Percentiles rank a stretch among this genome's conserved stretches.
Conservation (phyloP, 2,797 vertebrate species). For the Leptodactylus fallax region DNA sequence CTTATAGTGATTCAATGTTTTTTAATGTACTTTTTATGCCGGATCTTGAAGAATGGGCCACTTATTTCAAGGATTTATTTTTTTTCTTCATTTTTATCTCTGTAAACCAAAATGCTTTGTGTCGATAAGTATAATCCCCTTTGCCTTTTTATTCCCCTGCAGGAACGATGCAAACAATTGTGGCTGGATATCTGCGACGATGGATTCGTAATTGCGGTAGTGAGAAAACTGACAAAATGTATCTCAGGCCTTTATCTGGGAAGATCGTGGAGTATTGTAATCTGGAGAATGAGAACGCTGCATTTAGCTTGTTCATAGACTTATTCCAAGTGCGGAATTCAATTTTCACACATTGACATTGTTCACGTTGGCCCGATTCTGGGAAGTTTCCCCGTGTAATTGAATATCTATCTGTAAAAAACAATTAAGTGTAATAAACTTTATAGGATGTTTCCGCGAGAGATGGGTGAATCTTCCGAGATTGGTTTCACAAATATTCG, state of each 20-base stretch:
- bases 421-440: not conserved
- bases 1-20: constrained; percentile 55
- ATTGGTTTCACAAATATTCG: too few relatives aligned
- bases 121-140: constrained; percentile 56
- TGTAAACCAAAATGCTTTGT: constrained; percentile 56
- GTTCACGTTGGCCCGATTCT: not conserved
- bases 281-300: constrained; percentile 20
- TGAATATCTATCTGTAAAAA: not conserved
- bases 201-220: constrained; percentile 39
- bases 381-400: not conserved
- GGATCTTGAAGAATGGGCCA: constrained; percentile 48
- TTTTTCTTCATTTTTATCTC: constrained; percentile 55
- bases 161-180: constrained; percentile 50
- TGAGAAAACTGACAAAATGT: constrained; percentile 44
- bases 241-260: constrained; percentile 41
- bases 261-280: constrained; percentile 33
- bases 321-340: constrained; percentile 19
- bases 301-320: constrained; percentile 36
- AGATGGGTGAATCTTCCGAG: too few relatives aligned
- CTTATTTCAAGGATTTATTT: constrained; percentile 58
- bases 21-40: constrained; percentile 52
- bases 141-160: constrained; percentile 42
- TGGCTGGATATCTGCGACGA: constrained; percentile 32
- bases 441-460: not conserved
- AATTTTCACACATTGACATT: constrained; percentile 9